Percentiles rank a stretch among this genome's conserved stretches.
These are phyloP conservation scores for Prunella fulvescens DNA, from an alignment of 2,113 vertebrate species.

Conservation along the genomic window DNA sequence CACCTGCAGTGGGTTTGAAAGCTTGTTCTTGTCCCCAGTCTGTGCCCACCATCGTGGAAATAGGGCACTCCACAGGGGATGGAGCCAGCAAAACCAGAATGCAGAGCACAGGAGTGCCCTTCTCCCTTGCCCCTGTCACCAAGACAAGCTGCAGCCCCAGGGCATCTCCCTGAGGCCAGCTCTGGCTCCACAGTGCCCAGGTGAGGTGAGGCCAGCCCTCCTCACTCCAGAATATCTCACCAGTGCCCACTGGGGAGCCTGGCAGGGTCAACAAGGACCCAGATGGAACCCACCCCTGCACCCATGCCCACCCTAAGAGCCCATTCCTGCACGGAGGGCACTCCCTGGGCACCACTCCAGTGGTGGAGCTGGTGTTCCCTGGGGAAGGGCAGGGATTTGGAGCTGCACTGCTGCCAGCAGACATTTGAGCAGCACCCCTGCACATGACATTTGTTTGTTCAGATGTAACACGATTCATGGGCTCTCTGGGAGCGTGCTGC, in stretches of 20 bases:
- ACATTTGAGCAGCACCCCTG: slow-evolving; percentile 52
- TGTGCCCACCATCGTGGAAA: not conserved
- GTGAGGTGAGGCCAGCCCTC: not conserved
- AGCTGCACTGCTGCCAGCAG: slow-evolving; percentile 55
- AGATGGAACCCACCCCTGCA: not conserved
- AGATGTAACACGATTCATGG: slow-evolving; percentile 62
- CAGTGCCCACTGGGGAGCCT: rapidly evolving
- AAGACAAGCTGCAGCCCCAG: not conserved
- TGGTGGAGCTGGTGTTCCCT: not conserved
- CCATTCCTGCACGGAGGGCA: rapidly evolving
- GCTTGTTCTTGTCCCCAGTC: not conserved
- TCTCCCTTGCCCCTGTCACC: not conserved
- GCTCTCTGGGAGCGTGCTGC: slow-evolving; percentile 21
- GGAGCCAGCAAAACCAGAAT: not conserved
- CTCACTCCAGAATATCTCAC: rapidly evolving
- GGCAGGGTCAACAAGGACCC: rapidly evolving
- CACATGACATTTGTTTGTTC: slow-evolving; percentile 71
- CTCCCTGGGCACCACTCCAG: rapidly evolving
- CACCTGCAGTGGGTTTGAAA: not conserved
- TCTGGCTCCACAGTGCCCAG: not conserved
- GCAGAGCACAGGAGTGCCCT: not conserved
- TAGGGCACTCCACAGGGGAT: not conserved
- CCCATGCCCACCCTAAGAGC: no score
- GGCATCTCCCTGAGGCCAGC: not conserved
- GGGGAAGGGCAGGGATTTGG: not conserved